A percentile compares a stretch with the other conserved stretches of the same genome.
phyloP scores from a whole-genome alignment of 2,888 invertebrate genomes.

The Neocrepidodera transversa region DNA sequence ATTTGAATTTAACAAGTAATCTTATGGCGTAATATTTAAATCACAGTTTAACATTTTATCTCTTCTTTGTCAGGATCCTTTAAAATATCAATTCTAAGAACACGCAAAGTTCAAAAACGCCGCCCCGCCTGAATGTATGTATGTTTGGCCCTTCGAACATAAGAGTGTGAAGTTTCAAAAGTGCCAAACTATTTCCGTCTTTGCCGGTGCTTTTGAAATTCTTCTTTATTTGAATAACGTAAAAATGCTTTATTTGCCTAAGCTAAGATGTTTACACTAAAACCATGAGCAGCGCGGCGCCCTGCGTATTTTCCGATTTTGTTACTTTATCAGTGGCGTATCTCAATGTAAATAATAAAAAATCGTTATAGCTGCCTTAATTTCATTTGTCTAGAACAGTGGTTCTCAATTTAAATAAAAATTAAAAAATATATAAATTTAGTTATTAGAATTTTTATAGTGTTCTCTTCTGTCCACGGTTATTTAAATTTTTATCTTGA shows the following conservation, averaged over 20 bases:
- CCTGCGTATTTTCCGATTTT: not conserved
- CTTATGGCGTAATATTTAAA: no score
- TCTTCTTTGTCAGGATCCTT: conserved; percentile 21
- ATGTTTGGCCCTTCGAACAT: conserved; percentile 45
- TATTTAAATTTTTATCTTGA: no score
- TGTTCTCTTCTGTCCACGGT: no score
- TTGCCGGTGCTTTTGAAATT: conserved; percentile 51
- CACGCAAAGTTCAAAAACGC: conserved; percentile 48
- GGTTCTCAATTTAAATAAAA: no score
- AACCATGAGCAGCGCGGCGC: conserved; percentile 26
- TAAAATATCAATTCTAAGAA: conserved; percentile 52
- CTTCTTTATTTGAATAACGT: conserved; percentile 53
- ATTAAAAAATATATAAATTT: no score
- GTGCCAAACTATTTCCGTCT: conserved; percentile 41
- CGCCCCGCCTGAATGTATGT: conserved; percentile 45
- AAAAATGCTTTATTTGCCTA: conserved; percentile 54
- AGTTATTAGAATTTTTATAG: no score
- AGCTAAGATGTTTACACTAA: conserved; percentile 52
- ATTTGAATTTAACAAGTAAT: no score
- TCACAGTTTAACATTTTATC: no score
- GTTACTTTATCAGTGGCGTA: no score
- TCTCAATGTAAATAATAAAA: no score
- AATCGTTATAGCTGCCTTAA: no score
- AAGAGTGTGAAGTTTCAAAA: conserved; percentile 47
- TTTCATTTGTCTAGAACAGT: no score